Evolutionary conservation across 2,113 vertebrate species (phyloP).

Genomic region (Passer montanus): DNA sequence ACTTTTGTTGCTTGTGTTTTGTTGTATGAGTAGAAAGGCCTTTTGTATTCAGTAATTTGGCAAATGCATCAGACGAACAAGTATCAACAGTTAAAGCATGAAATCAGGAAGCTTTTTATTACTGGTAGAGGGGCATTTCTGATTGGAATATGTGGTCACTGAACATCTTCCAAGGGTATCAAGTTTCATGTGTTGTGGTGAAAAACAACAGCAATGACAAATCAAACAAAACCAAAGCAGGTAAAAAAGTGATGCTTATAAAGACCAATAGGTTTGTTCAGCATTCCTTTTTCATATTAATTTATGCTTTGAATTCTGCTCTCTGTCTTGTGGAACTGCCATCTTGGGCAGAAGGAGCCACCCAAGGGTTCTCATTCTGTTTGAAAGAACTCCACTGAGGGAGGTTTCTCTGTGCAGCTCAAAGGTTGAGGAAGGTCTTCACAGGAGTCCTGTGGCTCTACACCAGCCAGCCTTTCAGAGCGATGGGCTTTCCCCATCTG

Average conservation of each 20-base stretch:
- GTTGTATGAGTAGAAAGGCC: not conserved
- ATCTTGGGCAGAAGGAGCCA: not conserved
- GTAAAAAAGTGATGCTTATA: not conserved
- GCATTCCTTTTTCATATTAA: not conserved
- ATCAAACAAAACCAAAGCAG: not conserved
- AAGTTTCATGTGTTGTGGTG: not conserved
- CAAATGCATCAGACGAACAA: not conserved
- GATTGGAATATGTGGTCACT: not conserved
- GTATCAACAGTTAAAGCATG: not conserved
- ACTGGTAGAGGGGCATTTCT: not conserved
- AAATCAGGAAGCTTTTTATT: not conserved
- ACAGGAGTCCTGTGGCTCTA: not conserved
- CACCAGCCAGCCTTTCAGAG: not conserved
- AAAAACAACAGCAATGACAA: not conserved
- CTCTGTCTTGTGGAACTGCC: not conserved
- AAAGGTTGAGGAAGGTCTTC: not conserved
- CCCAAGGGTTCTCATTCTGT: not conserved
- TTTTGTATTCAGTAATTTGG: not conserved
- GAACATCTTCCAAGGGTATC: not conserved
- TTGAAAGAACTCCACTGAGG: not conserved
- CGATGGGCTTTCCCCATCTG: not conserved
- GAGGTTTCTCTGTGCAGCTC: not conserved
- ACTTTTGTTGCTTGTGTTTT: no score
- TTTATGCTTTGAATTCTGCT: not conserved
- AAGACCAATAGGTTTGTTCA: not conserved